Evolutionary conservation across 1,140 invertebrate genomes (phyloP).

Genomic region (Euwallacea similis): DNA sequence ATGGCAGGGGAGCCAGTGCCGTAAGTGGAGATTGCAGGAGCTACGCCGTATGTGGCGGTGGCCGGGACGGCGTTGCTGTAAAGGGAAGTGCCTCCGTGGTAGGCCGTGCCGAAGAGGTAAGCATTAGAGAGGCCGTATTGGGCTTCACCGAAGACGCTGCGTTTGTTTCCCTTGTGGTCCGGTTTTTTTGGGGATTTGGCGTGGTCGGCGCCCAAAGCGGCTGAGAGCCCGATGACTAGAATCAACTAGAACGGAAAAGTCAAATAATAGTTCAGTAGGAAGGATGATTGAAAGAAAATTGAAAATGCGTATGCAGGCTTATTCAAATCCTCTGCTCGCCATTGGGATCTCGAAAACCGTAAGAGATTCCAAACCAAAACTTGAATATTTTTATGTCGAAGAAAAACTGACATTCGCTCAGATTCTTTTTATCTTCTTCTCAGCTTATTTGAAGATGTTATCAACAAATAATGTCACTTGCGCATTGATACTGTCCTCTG

Average conservation of each 20-base stretch:
- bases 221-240: slow-evolving; percentile 6
- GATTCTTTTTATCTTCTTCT: too few relatives aligned
- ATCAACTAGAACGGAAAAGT: neutral
- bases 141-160: slow-evolving; percentile 4
- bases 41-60: neutral
- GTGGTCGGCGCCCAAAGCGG: slow-evolving; percentile 7
- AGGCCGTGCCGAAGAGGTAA: neutral
- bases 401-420: too few relatives aligned
- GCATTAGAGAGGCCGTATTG: neutral
- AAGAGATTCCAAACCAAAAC: neutral
- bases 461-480: too few relatives aligned
- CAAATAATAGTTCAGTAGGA: neutral
- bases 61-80: neutral
- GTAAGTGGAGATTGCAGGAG: neutral
- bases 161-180: slow-evolving; percentile 13
- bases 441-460: too few relatives aligned
- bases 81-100: neutral
- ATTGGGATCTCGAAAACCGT: neutral
- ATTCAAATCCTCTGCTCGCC: neutral
- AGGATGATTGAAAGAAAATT: neutral
- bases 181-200: neutral
- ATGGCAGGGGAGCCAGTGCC: neutral
- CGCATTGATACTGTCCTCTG: too few relatives aligned
- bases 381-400: neutral
- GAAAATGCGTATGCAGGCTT: neutral